Evolutionary conservation across 37 sponge, comb jelly and placozoan genomes (phyloP), one percentile per base, ranked within the genome.

Genomic region (Aplysina aerophoba): DNA sequence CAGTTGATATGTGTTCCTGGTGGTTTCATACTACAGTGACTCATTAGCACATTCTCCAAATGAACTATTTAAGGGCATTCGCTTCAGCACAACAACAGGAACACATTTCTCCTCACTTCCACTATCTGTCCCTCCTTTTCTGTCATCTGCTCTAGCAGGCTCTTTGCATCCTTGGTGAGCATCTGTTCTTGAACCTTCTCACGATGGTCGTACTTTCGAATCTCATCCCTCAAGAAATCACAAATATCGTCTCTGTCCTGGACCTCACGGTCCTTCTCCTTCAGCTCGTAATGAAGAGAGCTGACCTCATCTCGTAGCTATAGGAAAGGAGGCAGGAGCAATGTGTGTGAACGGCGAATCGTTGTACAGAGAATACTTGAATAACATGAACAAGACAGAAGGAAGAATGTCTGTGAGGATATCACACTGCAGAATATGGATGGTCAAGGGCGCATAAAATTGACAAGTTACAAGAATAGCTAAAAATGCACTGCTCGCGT

Each of bases 181-280:
- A 75, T 75, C 22, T 38, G 4, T 25, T 75, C 78, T 44, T 75
- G 78, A 0, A 75, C 78, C 54, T 40, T 17, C 20, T 6, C 14
- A 21, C 50, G 78, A 13, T 4, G 2, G 54, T 75, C 78, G 25
- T 75, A 22, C 53, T 25, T 75, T 25, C 78, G 44, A 75, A 75
- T 75, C 78, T 75, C 78, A 5, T 0, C 78, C 20, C 78, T 17
- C 41, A 75, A 36, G n/a, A 75, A 25, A 24, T 75, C 78, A 75
- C 78, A 75, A 2, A 75, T 75, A 4, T 36, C 41, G 24, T 75
- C 78, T 41, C 78, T 38, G 22, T 40, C 78, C 2, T 41, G 20
- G 16, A 75, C 78, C 24, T 75, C 78, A 24, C 40, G 44, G 21
- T 75, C 54, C 44, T 53, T 75, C 78, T 75, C 78, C 24, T 53